A percentile compares a stretch with the other conserved stretches of the same genome.
These are phyloP conservation scores for Mustelus asterias DNA, from an alignment of 2,113 vertebrate genomes.

Conservation along the genomic window DNA sequence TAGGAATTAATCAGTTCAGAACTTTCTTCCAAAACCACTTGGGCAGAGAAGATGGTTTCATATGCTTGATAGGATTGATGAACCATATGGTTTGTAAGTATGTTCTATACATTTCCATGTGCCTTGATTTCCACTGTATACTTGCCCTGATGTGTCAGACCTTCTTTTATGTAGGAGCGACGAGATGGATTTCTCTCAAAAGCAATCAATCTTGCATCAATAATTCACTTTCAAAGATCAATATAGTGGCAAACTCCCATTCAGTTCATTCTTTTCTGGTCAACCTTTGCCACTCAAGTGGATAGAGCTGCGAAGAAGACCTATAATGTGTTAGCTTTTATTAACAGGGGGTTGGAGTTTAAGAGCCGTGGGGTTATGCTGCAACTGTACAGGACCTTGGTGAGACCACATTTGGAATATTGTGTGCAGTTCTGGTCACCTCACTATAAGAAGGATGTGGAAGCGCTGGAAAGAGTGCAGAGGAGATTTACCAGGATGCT, in stretches of 20 bases:
- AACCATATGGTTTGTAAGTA: neutral
- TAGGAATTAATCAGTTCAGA: neutral
- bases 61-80: neutral
- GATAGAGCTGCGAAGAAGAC: no score
- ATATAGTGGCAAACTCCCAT: neutral
- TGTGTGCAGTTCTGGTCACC: no score
- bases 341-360: no score
- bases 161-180: neutral
- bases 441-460: no score
- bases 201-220: neutral
- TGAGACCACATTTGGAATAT: no score
- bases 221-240: neutral
- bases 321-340: no score
- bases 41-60: neutral
- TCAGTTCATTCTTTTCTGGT: neutral
- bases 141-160: neutral
- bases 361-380: no score
- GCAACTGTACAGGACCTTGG: no score
- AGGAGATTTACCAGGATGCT: no score
- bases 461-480: no score
- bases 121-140: neutral
- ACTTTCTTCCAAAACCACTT: neutral
- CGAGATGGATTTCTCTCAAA: neutral
- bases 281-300: no score
- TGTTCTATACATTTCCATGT: neutral